Evolutionary conservation across 1,140 invertebrate species (phyloP), one percentile per base, ranked within the genome.

Genomic region (Drosophila truncata): DNA sequence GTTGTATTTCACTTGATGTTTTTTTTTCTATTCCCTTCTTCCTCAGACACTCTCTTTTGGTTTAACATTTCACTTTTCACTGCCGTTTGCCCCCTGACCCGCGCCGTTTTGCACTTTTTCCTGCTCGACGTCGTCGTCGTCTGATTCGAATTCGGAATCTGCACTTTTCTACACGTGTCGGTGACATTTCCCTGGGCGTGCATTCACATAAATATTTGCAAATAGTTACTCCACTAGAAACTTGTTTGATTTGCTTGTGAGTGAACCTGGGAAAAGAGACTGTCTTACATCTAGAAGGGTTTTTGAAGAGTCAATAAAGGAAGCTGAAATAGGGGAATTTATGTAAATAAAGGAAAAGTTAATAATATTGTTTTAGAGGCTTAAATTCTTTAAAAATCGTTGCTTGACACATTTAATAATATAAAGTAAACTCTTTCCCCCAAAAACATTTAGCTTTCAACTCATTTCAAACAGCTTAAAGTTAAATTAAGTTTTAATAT

Each of bases 1-100:
- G 37, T 39, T 57, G 58, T 52, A 18, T 61, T 76, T 67, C 44
- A 61, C 27, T 54, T 9, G 27, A 35, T 50, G 47, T 41, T 29
- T 29, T 37, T 63, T 46, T 33, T 37, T 63, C 42, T 33, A 13
- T 33, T 52, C 33, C 23, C 35, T 14, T 23, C 41, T 65, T 49
- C 29, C 49, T 9, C 55, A 39, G 52, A 47, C 33, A 47, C 33
- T 50, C 39, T 31, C 42, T 57, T 47, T 61, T 52, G 33, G 50
- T 60, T 65, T 87, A 71, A 55, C 78, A 66, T 82, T 86, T 80
- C 60, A 88, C 59, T 87, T 72, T 80, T 77, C 65, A 71, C 64
- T 50, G 39, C 27, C 25, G 29, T 33, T 42, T 29, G 37, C 47
- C 27, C 23, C 42, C 18, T 25, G 42, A 44, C 33, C 49, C 69